A percentile compares a stretch with the other conserved stretches of the same genome.
These are phyloP conservation scores for Drosophila nigricruria DNA, from an alignment of 2,888 invertebrate species.

Conservation along the genomic window DNA sequence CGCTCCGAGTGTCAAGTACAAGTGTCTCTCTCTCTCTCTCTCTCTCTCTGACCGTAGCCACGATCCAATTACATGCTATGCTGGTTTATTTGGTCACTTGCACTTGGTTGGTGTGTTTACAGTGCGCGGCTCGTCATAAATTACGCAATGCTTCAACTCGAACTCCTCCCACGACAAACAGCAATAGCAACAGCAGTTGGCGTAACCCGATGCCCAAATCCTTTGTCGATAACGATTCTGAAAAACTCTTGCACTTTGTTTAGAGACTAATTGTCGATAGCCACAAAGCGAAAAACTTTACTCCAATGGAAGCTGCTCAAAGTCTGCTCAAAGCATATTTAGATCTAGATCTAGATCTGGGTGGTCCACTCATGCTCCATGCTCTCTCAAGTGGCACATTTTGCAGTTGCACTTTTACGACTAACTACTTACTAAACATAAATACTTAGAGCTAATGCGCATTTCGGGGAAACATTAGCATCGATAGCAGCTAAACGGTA, in stretches of 20 bases:
- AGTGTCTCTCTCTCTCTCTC: not conserved
- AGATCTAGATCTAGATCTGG: constrained; percentile 32
- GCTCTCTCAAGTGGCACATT: constrained; percentile 46
- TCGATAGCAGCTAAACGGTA: constrained; percentile 59
- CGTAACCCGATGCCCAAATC: constrained; percentile 68
- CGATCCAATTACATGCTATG: constrained; percentile 71
- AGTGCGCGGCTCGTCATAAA: constrained; percentile 78
- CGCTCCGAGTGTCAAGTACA: constrained; percentile 62
- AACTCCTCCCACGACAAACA: constrained; percentile 20
- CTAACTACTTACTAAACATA: constrained; percentile 29
- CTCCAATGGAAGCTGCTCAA: constrained; percentile 16
- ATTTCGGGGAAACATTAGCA: constrained; percentile 57
- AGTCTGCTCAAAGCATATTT: not conserved
- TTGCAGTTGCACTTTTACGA: constrained; percentile 63
- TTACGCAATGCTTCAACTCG: constrained; percentile 64
- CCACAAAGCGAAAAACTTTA: constrained; percentile 38
- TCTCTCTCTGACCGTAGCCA: constrained; percentile 26
- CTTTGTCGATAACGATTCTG: constrained; percentile 74
- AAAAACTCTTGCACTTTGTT: constrained; percentile 70
- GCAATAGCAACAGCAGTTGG: not conserved
- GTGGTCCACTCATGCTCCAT: constrained; percentile 57
- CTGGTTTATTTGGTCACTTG: constrained; percentile 63
- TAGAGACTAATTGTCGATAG: constrained; percentile 74
- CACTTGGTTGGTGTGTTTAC: constrained; percentile 66
- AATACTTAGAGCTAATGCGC: constrained; percentile 46